Base-by-base conservation (phyloP, 2,113 vertebrate genomes). In the Poecile atricapillus region DNA sequence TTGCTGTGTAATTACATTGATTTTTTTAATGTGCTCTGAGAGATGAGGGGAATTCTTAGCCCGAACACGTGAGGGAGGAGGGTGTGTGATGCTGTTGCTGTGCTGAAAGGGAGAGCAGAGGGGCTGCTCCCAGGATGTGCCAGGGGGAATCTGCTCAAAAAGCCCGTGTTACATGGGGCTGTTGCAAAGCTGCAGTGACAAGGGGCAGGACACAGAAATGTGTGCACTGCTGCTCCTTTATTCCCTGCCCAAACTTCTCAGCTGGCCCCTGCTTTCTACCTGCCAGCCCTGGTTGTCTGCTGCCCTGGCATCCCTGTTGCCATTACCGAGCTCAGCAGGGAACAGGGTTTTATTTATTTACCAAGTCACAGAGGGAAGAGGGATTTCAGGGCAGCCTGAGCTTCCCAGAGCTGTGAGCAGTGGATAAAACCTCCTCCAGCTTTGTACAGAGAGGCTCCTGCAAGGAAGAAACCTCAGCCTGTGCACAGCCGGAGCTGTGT, bases 1-100 rank as follows among this genome's bases (percentile, higher is more conserved):
- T 96, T 95, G 67, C 95, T 94, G 87, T 63, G 86, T 93, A 93
- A 94, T 96, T 93, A 92, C 94, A 95, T 96, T 93, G 97, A 95
- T 92, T 96, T 92, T 96, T 97, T 97, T 75, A 83, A 96, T 55
- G 71, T 84, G 91, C 67, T 90, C 77, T 58, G 89, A 77, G 89
- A 69, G 81, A 71, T 21, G 58, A 89, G 87, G 89, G 83, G 73
- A 94, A 91, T 95, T 96, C 88, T 55, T 58, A 83, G 94, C 85
- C 92, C 0, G 24, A 69, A n/a, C 2, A 3, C 1, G 3, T 49
- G 58, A 59, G 47, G 0, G 3, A 67, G 35, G 44, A 60, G 62
- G 30, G 30, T 28, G 10, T 0, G 5, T 33, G 73, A 25, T 0
- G 11, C 5, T 67, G 88, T 33, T 9, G 8, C 33, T 64, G 64